phyloP scores from a whole-genome alignment of 2,113 vertebrate genomes.

The Alaudala cheleensis region DNA sequence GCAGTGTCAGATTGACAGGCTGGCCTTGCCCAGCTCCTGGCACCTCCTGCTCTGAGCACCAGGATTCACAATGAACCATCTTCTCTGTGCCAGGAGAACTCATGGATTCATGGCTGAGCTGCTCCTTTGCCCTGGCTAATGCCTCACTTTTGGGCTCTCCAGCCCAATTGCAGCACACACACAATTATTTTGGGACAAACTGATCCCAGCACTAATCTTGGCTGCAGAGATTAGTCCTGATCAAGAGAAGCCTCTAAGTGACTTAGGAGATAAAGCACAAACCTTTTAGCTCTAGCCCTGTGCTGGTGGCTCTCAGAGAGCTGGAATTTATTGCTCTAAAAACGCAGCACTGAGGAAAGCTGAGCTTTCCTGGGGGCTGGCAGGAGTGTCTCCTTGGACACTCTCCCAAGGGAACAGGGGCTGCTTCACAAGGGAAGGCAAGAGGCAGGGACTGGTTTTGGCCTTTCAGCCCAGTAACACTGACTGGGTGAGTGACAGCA shows the following conservation, averaged over 20 bases:
- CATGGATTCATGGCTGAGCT: background rate
- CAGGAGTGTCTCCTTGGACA: background rate
- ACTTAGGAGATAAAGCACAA: slow-evolving; percentile 29
- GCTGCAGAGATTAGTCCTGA: slow-evolving; percentile 54
- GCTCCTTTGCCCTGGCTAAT: background rate
- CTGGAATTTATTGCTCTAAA: background rate
- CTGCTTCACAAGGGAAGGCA: background rate
- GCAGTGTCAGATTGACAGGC: background rate
- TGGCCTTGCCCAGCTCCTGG: background rate
- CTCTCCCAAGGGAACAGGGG: background rate
- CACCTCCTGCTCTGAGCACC: background rate
- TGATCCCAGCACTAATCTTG: slow-evolving; percentile 56
- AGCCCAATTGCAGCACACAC: background rate
- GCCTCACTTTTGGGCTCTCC: background rate
- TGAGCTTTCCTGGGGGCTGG: background rate
- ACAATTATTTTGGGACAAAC: slow-evolving; percentile 46
- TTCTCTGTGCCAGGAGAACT: background rate
- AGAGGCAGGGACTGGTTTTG: background rate
- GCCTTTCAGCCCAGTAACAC: background rate
- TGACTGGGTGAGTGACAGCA: background rate
- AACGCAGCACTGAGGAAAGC: background rate
- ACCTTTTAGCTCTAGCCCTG: slow-evolving; percentile 23
- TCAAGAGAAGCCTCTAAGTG: slow-evolving; percentile 33
- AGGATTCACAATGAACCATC: background rate
- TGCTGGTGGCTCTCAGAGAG: background rate